Percentiles rank a stretch among this genome's conserved stretches.
These are phyloP conservation scores for Agrilus mali DNA, from an alignment of 2,888 invertebrate species.

Conservation along the genomic window DNA sequence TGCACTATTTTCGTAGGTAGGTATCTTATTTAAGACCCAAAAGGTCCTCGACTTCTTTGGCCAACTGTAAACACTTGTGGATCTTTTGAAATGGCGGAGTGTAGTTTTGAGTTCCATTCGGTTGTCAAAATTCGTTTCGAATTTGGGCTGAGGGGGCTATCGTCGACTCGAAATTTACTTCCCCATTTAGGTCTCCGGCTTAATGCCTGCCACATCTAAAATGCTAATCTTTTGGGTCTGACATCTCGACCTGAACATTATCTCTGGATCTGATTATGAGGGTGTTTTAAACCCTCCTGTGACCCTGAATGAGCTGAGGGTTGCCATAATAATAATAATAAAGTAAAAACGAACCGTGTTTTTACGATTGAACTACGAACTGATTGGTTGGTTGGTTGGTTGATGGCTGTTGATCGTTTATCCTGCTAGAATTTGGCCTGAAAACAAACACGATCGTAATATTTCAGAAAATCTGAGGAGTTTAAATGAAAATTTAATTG, in stretches of 20 bases:
- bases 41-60: slow-evolving; percentile 15
- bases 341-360: too few relatives aligned
- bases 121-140: slow-evolving; percentile 1
- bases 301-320: slow-evolving; percentile 14
- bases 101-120: slow-evolving; percentile 22
- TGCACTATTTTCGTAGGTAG: too few relatives aligned
- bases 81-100: slow-evolving; percentile 28
- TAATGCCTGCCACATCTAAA: slow-evolving; percentile 4
- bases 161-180: not conserved
- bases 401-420: too few relatives aligned
- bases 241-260: slow-evolving; percentile 18
- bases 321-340: too few relatives aligned
- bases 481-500: too few relatives aligned
- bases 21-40: slow-evolving; percentile 10
- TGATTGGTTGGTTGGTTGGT: too few relatives aligned
- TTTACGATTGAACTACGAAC: too few relatives aligned
- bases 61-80: slow-evolving; percentile 31
- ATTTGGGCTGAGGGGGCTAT: not conserved
- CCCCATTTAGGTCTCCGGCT: slow-evolving; percentile 1
- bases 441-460: too few relatives aligned
- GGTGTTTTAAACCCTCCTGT: slow-evolving; percentile 18
- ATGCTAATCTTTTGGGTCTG: slow-evolving; percentile 26
- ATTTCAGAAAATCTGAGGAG: too few relatives aligned
- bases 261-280: slow-evolving; percentile 22
- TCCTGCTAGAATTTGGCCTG: too few relatives aligned